Evolutionary conservation across 2,113 vertebrate species (phyloP), one percentile per base, ranked within the genome.

Genomic region (Recurvirostra avosetta): DNA sequence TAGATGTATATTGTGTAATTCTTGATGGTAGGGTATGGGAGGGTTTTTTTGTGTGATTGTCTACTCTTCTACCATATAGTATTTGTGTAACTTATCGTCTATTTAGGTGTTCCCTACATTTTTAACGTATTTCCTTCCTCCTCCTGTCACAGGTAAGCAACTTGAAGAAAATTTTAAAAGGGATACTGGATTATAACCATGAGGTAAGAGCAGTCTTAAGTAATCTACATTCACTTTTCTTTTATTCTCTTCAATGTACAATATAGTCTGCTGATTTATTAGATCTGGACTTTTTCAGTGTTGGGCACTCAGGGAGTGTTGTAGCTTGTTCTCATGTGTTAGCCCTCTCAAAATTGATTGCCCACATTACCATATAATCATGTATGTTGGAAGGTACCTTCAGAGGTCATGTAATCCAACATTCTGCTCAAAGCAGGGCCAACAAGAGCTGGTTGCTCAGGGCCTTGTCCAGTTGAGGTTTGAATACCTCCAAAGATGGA

Each of bases 101-200:
- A 32, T 77, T 77, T 77, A 77, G 74, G n/a, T 40, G 21, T 52
- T 58, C 56, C 47, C 68, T 84, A n/a, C 65, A 43, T 56, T 43
- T 76, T 62, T 61, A 74, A 74, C 53, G 61, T 88, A 14, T 86
- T 38, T 52, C 90, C 61, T 92, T 52, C 91, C 38, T 94, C 43
- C 30, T 27, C 97, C 38, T 90, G 34, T 91, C 72, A 97, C 79
- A 99, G 99, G 97, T 99, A 96, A 99, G 99, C 97, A 99, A 99
- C 97, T 96, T 99, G 94, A 99, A 99, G 98, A 99, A 99, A 98
- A 98, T 99, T 94, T 97, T 99, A 87, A 99, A 99, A 97, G 99
- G 99, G 67, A 98, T 99, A 85, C 90, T 99, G 92, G 99, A 99
- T 96, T 99, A 99, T 79, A 99, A 99, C 95, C 99, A 99, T 96